Evolutionary conservation across 1,140 invertebrate species (phyloP).

Genomic region (Drosophila jambulina): DNA sequence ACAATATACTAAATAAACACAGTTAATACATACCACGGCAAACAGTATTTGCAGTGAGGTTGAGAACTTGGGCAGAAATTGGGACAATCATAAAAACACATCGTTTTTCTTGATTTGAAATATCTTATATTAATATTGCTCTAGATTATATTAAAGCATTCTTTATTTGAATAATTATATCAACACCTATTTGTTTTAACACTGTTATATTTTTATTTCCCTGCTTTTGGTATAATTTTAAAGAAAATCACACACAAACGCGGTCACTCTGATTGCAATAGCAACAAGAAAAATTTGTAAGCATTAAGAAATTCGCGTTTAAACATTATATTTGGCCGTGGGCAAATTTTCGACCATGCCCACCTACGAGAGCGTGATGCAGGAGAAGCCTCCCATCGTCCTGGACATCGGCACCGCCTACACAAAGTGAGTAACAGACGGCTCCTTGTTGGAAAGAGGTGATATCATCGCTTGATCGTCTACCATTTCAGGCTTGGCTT

Average conservation of each 20-base stretch:
- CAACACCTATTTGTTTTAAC: rapidly evolving
- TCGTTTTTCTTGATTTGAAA: neutral
- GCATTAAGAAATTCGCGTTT: neutral
- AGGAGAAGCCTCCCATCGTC: conserved; percentile 95
- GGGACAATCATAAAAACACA: neutral
- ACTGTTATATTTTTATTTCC: neutral
- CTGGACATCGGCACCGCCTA: conserved; percentile 96
- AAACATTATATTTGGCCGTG: neutral
- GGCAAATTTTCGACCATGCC: conserved; percentile 85
- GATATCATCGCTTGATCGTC: conserved; percentile 66
- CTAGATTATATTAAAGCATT: neutral
- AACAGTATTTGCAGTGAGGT: neutral
- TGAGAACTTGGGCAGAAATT: neutral
- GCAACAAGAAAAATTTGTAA: neutral
- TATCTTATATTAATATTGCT: neutral
- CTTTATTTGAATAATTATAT: too few relatives aligned
- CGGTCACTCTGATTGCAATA: neutral
- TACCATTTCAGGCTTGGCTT: conserved; percentile 92
- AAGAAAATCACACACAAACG: too few relatives aligned
- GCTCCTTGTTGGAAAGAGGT: conserved; percentile 2
- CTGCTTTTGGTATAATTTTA: neutral
- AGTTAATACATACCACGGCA: neutral
- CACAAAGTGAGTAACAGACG: conserved; percentile 91
- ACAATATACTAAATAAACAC: neutral
- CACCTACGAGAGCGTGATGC: conserved; percentile 91